Evolutionary conservation across 2,113 vertebrate genomes (phyloP), one percentile per base, ranked within the genome.

Genomic region (Ictidomys tridecemlineatus): DNA sequence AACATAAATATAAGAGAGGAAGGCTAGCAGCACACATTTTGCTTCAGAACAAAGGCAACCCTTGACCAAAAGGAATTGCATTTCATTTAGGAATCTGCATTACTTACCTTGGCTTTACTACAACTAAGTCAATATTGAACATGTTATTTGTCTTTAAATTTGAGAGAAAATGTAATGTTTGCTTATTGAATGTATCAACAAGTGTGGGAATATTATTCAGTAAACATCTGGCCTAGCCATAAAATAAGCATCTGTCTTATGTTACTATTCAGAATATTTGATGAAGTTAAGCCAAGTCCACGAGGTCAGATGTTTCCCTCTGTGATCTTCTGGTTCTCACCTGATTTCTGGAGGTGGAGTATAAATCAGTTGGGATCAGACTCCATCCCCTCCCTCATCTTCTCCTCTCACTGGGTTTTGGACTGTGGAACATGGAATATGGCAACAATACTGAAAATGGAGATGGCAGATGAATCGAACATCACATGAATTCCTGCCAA

Each of bases 181-280:
- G 22, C 32, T 95, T 78, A 89, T 83, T 48, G 79, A 39, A 83
- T 84, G 45, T 45, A 74, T 82, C n/a, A 95, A 30, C n/a, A 95
- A 93, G 67, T 90, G 48, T 92, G 72, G 74, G 39, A 86, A 74
- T 42, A 69, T 53, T 76, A 89, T 51, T 96, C 56, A 87, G 20
- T 79, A 74, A 80, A 67, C 22, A 83, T 90, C 70, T 95, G 45
- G 14, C 26, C 48, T 61, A 16, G 7, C 69, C 51, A 63, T 89
- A 51, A 82, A 37, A 45, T 86, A 83, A 92, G 53, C 30, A 84
- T 88, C 87, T 90, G 39, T 34, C 45, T 96, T 89, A 84, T 11
- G 32, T 69, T 92, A 90, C 9, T 70, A 69, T 74, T 70, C 63
- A 74, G 45, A 74, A 90, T 65, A 83, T 80, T 91, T 90, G 22